Evolutionary conservation across 2,888 invertebrate species (phyloP).

Genomic region (Nezara viridula): DNA sequence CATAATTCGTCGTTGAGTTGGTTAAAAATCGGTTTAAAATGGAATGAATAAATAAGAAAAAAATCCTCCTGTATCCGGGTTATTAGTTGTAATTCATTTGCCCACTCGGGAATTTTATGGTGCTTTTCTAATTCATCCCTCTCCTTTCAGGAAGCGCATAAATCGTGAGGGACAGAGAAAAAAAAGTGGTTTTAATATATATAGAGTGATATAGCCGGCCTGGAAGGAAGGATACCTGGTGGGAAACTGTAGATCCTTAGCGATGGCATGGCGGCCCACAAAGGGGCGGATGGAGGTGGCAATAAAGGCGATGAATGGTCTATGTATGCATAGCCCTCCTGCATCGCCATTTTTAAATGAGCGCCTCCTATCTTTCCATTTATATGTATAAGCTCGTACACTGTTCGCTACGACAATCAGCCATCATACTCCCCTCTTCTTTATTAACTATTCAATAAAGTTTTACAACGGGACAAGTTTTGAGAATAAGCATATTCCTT

Average conservation of each 20-base stretch:
- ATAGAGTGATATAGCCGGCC: not conserved
- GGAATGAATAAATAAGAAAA: not conserved
- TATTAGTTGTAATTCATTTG: not conserved
- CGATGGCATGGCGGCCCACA: not conserved
- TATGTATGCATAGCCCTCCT: constrained; percentile 13
- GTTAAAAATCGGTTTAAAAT: not conserved
- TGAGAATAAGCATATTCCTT: not conserved
- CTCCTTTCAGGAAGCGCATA: not conserved
- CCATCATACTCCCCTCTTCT: not conserved
- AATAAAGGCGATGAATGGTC: constrained; percentile 37
- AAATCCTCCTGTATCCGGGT: not conserved
- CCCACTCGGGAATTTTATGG: not conserved
- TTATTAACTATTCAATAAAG: not conserved
- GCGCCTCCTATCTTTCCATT: not conserved
- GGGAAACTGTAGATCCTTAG: constrained; percentile 34
- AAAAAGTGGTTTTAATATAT: not conserved
- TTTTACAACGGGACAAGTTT: not conserved
- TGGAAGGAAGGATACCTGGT: constrained; percentile 18
- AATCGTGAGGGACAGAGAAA: not conserved
- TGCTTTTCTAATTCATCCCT: not conserved
- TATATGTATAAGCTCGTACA: not conserved
- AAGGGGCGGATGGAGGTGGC: not conserved
- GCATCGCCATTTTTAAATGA: not conserved
- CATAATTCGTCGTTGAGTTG: not conserved
- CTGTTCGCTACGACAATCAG: not conserved